A percentile compares a stretch with the other conserved stretches of the same genome.
Conservation (phyloP, 2,797 vertebrate species). For the Triplophysa bombifrons region DNA sequence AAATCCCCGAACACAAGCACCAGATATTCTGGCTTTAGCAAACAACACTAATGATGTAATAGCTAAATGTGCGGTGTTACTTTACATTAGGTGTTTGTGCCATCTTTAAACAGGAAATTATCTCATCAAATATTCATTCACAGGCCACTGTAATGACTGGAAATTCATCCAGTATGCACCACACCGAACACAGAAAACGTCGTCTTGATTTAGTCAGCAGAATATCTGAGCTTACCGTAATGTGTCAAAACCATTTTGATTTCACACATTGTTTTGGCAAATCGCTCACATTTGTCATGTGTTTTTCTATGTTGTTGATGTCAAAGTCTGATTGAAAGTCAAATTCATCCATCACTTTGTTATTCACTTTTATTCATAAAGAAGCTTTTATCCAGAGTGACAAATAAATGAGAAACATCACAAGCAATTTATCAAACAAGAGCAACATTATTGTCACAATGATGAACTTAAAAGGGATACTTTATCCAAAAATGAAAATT, state of each 20-base stretch:
- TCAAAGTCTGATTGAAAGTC: too few relatives aligned
- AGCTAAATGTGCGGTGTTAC: slow-evolving; percentile 5
- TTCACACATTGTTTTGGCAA: too few relatives aligned
- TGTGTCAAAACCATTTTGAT: too few relatives aligned
- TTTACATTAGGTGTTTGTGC: slow-evolving; percentile 5
- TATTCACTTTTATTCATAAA: background rate
- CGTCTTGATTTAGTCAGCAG: slow-evolving; percentile 1
- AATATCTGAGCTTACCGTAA: background rate
- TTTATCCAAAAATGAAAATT: too few relatives aligned
- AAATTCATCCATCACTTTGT: background rate
- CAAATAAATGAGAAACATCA: background rate
- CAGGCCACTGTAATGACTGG: slow-evolving; percentile 4
- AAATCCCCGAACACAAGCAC: background rate
- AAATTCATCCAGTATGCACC: slow-evolving; percentile 7
- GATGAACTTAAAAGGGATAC: too few relatives aligned
- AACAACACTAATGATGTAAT: slow-evolving; percentile 19
- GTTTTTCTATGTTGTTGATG: too few relatives aligned
- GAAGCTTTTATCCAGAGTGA: background rate
- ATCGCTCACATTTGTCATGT: too few relatives aligned
- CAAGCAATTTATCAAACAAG: background rate
- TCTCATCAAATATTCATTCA: slow-evolving; percentile 33
- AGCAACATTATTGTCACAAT: background rate
- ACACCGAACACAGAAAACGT: background rate
- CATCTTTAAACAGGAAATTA: slow-evolving; percentile 13
- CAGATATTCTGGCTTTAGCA: background rate